phyloP scores from a whole-genome alignment of 2,113 vertebrate species.

The Anthoscopus minutus region DNA sequence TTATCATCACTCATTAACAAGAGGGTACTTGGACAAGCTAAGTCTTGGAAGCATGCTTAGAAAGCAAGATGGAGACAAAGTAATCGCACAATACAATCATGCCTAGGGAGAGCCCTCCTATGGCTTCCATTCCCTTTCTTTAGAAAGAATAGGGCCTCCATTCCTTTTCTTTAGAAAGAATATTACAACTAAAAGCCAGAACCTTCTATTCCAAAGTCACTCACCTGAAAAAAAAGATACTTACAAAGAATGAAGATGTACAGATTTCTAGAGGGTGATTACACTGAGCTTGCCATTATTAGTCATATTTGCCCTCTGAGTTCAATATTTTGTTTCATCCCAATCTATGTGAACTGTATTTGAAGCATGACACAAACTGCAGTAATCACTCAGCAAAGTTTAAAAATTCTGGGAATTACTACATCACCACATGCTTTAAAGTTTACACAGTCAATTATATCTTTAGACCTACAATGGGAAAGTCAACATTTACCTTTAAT shows the following conservation, averaged over 20 bases:
- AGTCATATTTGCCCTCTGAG: background rate
- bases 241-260: background rate
- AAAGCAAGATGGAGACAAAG: background rate
- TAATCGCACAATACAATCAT: background rate
- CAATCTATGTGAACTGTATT: background rate
- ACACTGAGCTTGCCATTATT: background rate
- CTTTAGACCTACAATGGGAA: background rate
- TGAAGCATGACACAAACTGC: background rate
- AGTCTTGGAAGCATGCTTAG: background rate
- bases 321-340: background rate
- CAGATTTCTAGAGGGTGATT: background rate
- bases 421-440: background rate
- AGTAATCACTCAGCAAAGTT: background rate
- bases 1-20: background rate
- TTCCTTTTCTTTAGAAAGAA: background rate
- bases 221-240: background rate
- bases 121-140: background rate
- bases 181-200: background rate
- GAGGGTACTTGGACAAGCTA: background rate
- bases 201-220: background rate
- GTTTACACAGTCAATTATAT: background rate
- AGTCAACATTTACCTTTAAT: background rate
- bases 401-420: background rate
- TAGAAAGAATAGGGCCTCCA: background rate
- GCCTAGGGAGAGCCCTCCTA: background rate